Evolutionary conservation across 23 tunicate genomes (phyloP), one percentile per base, ranked within the genome.

Genomic region (Diplosoma virens): DNA sequence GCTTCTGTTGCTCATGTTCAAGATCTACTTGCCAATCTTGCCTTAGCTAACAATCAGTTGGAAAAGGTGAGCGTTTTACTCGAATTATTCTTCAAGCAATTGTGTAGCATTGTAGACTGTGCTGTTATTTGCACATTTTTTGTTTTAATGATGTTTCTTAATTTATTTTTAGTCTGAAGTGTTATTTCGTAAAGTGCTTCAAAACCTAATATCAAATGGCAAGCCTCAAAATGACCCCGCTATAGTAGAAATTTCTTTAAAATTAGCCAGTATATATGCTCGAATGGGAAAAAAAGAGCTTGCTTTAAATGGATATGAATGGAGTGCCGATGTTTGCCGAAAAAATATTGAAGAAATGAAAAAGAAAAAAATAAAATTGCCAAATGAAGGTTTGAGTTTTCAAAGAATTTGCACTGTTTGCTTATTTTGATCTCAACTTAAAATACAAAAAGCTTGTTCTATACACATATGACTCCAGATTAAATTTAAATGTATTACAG

Each of bases 221-320:
- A 77, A 0, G 18, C 18, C 76, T 21, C 77, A 85, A 64, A 85
- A 50, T 59, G 91, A 81, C 47, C 64, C 76, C 1, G 67, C 77
- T 3, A 36, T 92, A 5, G 17, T 92, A 2, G 92, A 92, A 77
- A 81, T 92, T 14, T 81, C 88, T 24, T 60, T 92, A 37, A 92
- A 92, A 61, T 67, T 92, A 30, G 91, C 97, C 1, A 81, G 82
- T 55, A 75, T 92, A 54, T 92, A 92, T 59, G 97, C 92, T 22
- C 56, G 47, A 4, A 32, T 21, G 17, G 73, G 70, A 46, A 69
- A 92, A 26, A 67, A 80, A 45, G 80, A 80, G 9, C 28, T 92
- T 29, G 97, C 97, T 0, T 29, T 59, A 2, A 71, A 79, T 11
- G 97, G 97, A 0, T 92, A 85, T 76, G 29, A 75, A 52, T 92